phyloP scores from a whole-genome alignment of 1,140 invertebrate species.

The Drosophila truncata region DNA sequence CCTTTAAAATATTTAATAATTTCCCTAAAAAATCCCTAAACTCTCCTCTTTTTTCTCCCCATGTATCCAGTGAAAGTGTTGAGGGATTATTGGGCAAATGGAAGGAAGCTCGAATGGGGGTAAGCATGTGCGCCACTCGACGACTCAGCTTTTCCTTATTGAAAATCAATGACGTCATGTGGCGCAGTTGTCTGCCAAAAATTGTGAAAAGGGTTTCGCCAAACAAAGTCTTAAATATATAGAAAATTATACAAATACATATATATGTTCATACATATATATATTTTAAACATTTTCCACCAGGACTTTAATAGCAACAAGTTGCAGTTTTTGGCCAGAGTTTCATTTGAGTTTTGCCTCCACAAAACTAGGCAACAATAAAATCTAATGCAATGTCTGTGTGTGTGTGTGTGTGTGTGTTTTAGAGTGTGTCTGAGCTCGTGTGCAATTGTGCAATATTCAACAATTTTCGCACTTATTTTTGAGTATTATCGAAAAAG shows the following conservation, averaged over 20 bases:
- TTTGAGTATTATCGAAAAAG: slow-evolving; percentile 84
- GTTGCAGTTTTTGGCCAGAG: slow-evolving; percentile 6
- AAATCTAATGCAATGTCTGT: slow-evolving; percentile 42
- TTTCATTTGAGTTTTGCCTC: slow-evolving; percentile 6
- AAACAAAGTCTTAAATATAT: background rate
- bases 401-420: background rate
- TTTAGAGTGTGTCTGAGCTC: slow-evolving; percentile 2
- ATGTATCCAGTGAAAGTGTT: slow-evolving; percentile 49
- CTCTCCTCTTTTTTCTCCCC: background rate
- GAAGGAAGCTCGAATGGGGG: background rate
- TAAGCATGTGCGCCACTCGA: slow-evolving; percentile 8
- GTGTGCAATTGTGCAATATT: slow-evolving; percentile 58
- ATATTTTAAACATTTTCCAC: background rate
- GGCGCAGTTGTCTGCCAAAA: slow-evolving; percentile 34
- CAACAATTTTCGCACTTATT: slow-evolving; percentile 79
- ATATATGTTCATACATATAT: background rate
- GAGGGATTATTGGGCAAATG: slow-evolving; percentile 24
- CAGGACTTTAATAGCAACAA: slow-evolving; percentile 12
- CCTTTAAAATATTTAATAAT: background rate
- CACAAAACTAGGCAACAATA: slow-evolving; percentile 56
- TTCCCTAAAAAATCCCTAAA: background rate
- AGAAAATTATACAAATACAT: background rate
- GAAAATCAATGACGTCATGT: slow-evolving; percentile 69
- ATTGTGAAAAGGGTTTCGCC: slow-evolving; percentile 8
- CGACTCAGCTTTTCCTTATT: slow-evolving; percentile 20